phyloP scores from a whole-genome alignment of 2,797 vertebrate genomes.

The Lutra lutra region DNA sequence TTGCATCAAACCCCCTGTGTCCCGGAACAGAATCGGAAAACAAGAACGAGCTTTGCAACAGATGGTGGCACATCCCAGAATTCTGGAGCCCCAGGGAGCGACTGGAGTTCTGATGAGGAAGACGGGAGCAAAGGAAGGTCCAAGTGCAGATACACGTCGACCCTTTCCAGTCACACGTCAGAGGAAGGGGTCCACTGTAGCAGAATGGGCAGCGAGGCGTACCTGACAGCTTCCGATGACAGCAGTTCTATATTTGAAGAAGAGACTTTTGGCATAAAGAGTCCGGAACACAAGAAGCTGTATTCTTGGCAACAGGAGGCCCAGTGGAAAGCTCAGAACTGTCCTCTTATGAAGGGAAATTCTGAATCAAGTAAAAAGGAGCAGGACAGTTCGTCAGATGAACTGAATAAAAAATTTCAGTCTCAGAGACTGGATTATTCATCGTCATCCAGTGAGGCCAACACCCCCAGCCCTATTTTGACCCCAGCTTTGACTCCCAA shows the following conservation, averaged over 20 bases:
- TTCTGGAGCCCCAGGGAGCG: conserved; percentile 84
- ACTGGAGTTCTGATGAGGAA: conserved; percentile 90
- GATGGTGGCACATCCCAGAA: conserved; percentile 83
- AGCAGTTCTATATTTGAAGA: conserved; percentile 96
- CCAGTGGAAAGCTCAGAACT: conserved; percentile 85
- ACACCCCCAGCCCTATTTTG: conserved; percentile 91
- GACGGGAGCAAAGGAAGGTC: conserved; percentile 81
- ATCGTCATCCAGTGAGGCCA: conserved; percentile 92
- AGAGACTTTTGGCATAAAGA: conserved; percentile 89
- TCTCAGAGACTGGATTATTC: conserved; percentile 94
- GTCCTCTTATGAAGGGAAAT: conserved; percentile 77
- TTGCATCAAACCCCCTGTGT: conserved; percentile 76
- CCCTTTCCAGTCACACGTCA: conserved; percentile 89
- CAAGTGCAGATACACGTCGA: conserved; percentile 86
- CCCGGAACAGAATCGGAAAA: conserved; percentile 80
- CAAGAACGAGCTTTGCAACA: conserved; percentile 74
- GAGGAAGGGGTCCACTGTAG: conserved; percentile 89
- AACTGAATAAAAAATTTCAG: conserved; percentile 94
- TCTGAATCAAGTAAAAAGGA: conserved; percentile 82
- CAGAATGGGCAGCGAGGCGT: conserved; percentile 91
- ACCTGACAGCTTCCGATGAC: conserved; percentile 95
- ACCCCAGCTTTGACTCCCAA: conserved; percentile 90
- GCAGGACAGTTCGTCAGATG: conserved; percentile 91
- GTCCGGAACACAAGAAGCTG: conserved; percentile 85
- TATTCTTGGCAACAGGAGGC: conserved; percentile 86